Percentiles rank a stretch among this genome's conserved stretches.
Conservation (phyloP, 1,140 invertebrate genomes). For the Calephelis nemesis region DNA sequence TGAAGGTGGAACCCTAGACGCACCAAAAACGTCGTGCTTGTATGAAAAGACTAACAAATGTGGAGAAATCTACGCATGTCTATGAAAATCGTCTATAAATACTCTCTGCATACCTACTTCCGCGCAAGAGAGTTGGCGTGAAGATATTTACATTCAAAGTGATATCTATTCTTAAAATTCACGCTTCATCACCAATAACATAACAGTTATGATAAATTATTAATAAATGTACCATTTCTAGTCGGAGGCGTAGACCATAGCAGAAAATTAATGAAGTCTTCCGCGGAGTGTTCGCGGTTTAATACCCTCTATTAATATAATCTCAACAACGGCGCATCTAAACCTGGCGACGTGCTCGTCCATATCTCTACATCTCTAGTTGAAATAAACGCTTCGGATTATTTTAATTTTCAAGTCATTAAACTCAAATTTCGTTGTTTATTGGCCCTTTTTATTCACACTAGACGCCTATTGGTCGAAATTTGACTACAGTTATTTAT, state of each 20-base stretch:
- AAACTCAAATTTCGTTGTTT: slow-evolving; percentile 4
- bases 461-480: no score
- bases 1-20: no score
- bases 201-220: slow-evolving; percentile 38
- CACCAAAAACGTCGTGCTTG: no score
- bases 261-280: slow-evolving; percentile 75
- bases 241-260: slow-evolving; percentile 55
- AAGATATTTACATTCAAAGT: no score
- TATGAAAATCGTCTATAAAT: no score
- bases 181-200: slow-evolving; percentile 1
- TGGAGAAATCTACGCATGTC: no score
- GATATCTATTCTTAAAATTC: no score
- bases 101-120: no score
- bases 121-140: no score
- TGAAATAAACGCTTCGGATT: slow-evolving; percentile 41
- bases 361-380: slow-evolving; percentile 39
- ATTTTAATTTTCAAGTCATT: slow-evolving; percentile 32
- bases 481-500: no score
- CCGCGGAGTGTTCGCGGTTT: slow-evolving; percentile 64
- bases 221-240: slow-evolving; percentile 63
- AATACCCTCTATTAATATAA: slow-evolving; percentile 74
- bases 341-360: slow-evolving; percentile 39
- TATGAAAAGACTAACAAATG: no score
- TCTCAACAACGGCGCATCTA: slow-evolving; percentile 62
- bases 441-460: no score